These are phyloP conservation scores for Otolemur crassicaudatus DNA, from an alignment of 2,797 vertebrate genomes.

Conservation along the genomic window DNA sequence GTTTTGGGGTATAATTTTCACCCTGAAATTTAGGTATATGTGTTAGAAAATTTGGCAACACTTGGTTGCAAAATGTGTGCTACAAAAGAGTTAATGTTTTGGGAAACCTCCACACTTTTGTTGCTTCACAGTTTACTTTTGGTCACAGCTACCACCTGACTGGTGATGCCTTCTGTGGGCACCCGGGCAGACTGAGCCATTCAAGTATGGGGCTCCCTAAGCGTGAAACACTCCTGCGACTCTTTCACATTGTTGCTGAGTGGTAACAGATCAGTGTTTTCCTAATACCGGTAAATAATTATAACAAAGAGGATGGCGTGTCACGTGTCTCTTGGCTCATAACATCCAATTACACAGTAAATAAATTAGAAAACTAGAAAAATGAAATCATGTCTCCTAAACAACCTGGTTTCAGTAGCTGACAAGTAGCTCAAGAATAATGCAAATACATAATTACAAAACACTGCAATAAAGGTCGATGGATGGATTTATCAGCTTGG, in stretches of 20 bases:
- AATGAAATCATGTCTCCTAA: not conserved
- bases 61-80: not conserved
- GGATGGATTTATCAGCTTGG: no score
- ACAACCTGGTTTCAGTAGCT: not conserved
- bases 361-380: not conserved
- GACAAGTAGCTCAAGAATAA: not conserved
- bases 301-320: not conserved
- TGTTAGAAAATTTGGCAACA: not conserved
- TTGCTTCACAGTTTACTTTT: not conserved
- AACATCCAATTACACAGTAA: not conserved
- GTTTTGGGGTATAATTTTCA: not conserved
- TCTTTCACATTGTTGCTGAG: not conserved
- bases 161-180: not conserved
- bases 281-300: not conserved
- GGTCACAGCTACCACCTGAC: not conserved
- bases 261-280: not conserved
- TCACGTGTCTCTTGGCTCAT: not conserved
- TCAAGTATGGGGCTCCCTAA: not conserved
- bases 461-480: not conserved
- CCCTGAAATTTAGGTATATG: not conserved
- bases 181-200: rapidly evolving
- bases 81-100: not conserved
- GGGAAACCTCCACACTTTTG: not conserved
- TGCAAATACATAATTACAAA: not conserved
- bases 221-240: not conserved